Conservation (phyloP, 2,888 invertebrate genomes). For the Plebejus anna region DNA sequence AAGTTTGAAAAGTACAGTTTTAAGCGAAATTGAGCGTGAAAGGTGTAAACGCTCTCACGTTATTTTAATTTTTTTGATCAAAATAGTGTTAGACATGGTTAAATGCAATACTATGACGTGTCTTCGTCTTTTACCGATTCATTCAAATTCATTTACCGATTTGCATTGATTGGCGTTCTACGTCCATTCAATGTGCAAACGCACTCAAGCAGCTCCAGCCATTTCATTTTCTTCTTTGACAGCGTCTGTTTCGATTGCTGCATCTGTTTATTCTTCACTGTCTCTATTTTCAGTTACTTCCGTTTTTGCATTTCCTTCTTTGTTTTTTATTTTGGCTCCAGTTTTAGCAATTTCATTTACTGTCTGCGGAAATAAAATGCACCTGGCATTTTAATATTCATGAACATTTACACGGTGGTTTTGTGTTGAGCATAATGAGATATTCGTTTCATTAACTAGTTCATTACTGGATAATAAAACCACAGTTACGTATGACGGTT, state of each 20-base stretch:
- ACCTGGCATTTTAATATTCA: slow-evolving; percentile 23
- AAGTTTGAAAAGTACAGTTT: too few relatives aligned
- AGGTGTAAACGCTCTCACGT: too few relatives aligned
- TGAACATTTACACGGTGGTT: slow-evolving; percentile 26
- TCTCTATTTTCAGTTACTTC: background rate
- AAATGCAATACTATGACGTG: background rate
- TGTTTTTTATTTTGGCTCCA: background rate
- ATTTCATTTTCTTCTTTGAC: slow-evolving; percentile 2
- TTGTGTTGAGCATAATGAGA: slow-evolving; percentile 15
- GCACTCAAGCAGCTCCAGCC: background rate
- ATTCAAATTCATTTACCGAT: background rate
- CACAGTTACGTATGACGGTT: background rate
- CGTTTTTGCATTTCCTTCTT: background rate
- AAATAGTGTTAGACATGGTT: too few relatives aligned
- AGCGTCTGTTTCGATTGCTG: background rate
- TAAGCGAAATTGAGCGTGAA: too few relatives aligned
- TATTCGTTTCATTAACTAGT: slow-evolving; percentile 20
- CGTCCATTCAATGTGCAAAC: background rate
- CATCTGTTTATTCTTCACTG: background rate
- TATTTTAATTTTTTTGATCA: too few relatives aligned
- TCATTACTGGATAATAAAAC: slow-evolving; percentile 7
- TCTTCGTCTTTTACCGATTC: background rate
- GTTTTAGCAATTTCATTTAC: slow-evolving; percentile 20
- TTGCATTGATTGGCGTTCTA: background rate
- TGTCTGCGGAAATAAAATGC: background rate